Percentiles rank a stretch among this genome's conserved stretches.
Conservation (phyloP, 1,140 invertebrate species). For the Macrotrachela quadricornifera region DNA sequence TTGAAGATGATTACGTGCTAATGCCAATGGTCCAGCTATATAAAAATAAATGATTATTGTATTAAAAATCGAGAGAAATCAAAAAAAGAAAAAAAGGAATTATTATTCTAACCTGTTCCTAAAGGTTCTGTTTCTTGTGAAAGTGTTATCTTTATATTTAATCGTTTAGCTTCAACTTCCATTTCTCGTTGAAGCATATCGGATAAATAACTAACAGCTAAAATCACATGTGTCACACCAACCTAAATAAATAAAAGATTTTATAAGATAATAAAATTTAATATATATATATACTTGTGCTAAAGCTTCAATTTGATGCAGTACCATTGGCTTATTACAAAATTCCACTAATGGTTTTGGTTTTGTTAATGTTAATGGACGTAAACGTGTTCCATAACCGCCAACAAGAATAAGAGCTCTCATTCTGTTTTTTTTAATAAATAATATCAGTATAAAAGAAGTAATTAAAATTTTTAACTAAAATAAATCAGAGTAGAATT, state of each 20-base stretch:
- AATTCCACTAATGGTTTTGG: slow-evolving; percentile 97
- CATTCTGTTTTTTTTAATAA: too few relatives aligned
- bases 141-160: slow-evolving; percentile 54
- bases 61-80: too few relatives aligned
- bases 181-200: slow-evolving; percentile 90
- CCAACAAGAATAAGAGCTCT: slow-evolving; percentile 89
- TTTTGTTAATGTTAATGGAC: slow-evolving; percentile 78
- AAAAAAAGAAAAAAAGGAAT: too few relatives aligned
- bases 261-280: too few relatives aligned
- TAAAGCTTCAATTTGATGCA: slow-evolving; percentile 56
- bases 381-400: slow-evolving; percentile 83
- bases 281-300: too few relatives aligned
- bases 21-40: slow-evolving; percentile 71
- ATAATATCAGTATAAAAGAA: too few relatives aligned
- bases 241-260: slow-evolving; percentile 44
- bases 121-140: slow-evolving; percentile 85
- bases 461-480: too few relatives aligned
- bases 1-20: slow-evolving; percentile 53
- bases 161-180: slow-evolving; percentile 55
- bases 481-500: too few relatives aligned
- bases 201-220: slow-evolving; percentile 93
- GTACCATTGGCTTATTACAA: slow-evolving; percentile 91
- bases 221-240: slow-evolving; percentile 63
- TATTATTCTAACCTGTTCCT: slow-evolving; percentile 42
- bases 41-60: too few relatives aligned